A percentile compares a stretch with the other conserved stretches of the same genome.
These are phyloP conservation scores for Hippocampus mohnikei DNA, from an alignment of 2,113 vertebrate species.

Conservation along the genomic window DNA sequence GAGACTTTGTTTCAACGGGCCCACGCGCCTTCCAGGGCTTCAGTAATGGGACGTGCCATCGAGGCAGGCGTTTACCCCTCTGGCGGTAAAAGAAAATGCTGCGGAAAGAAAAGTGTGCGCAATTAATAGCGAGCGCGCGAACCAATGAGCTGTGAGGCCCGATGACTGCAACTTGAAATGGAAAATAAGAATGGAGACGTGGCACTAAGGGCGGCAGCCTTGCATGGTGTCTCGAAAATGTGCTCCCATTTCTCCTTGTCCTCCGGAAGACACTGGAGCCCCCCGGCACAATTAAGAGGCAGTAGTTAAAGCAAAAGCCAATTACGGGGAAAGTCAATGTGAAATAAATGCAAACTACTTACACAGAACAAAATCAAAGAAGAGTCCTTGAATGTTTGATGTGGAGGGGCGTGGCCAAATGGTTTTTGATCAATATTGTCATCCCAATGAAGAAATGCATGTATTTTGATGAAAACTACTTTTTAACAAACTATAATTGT, in stretches of 20 bases:
- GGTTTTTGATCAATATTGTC: too few relatives aligned
- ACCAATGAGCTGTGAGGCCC: slow-evolving; percentile 89
- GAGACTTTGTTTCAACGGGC: slow-evolving; percentile 41
- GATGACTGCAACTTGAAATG: slow-evolving; percentile 84
- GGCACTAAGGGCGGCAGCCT: slow-evolving; percentile 85
- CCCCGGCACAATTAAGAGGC: slow-evolving; percentile 78
- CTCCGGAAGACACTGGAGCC: slow-evolving; percentile 73
- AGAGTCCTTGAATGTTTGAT: slow-evolving; percentile 17
- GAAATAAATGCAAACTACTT: slow-evolving; percentile 29
- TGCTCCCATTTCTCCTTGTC: slow-evolving; percentile 90
- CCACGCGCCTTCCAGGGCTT: slow-evolving; percentile 56
- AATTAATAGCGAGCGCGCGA: slow-evolving; percentile 83
- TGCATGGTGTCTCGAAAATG: slow-evolving; percentile 80
- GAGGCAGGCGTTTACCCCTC: slow-evolving; percentile 69
- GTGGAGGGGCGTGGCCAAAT: too few relatives aligned
- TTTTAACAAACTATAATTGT: too few relatives aligned
- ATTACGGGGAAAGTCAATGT: slow-evolving; percentile 48
- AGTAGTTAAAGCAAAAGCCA: slow-evolving; percentile 60
- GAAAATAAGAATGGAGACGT: slow-evolving; percentile 86
- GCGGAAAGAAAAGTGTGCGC: slow-evolving; percentile 58
- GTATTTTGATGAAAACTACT: too few relatives aligned
- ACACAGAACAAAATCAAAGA: slow-evolving; percentile 20
- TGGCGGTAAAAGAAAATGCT: slow-evolving; percentile 46
- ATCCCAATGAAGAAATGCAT: too few relatives aligned
- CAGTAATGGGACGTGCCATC: slow-evolving; percentile 72